A percentile compares a stretch with the other conserved stretches of the same genome.
These are phyloP conservation scores for Lycorma delicatula DNA, from an alignment of 1,140 invertebrate species.

Conservation along the genomic window DNA sequence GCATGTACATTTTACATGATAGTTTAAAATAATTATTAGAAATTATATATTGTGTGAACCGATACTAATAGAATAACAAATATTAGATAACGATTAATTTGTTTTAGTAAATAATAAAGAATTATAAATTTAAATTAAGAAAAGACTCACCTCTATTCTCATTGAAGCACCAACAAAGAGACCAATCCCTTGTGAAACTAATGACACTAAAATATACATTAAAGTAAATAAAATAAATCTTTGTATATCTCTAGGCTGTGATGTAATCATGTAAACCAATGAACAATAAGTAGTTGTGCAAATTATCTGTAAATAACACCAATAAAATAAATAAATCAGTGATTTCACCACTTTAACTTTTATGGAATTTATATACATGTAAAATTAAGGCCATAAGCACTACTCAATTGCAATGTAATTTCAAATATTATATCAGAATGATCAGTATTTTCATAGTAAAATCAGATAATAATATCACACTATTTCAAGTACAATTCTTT, in stretches of 20 bases:
- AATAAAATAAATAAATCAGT: too few relatives aligned
- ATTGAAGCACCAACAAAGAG: conserved; percentile 86
- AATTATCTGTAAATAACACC: conserved; percentile 51
- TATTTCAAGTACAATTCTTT: too few relatives aligned
- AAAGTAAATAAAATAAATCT: conserved; percentile 81
- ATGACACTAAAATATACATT: conserved; percentile 77
- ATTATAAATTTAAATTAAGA: conserved; percentile 3
- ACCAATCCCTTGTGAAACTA: conserved; percentile 88
- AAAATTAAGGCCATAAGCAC: too few relatives aligned
- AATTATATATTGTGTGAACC: neutral
- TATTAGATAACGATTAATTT: neutral
- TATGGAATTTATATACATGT: too few relatives aligned
- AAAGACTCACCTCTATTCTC: conserved; percentile 59
- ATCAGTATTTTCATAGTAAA: too few relatives aligned
- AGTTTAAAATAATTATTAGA: neutral
- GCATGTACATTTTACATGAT: neutral
- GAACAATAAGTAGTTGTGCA: conserved; percentile 84
- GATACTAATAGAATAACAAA: neutral
- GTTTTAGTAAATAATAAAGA: neutral
- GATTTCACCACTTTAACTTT: too few relatives aligned
- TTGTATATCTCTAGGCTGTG: conserved; percentile 77
- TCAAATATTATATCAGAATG: too few relatives aligned
- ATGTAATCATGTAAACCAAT: conserved; percentile 92
- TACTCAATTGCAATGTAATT: too few relatives aligned
- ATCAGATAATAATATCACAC: too few relatives aligned